Conservation (phyloP, 1,140 invertebrate genomes). For the Laupala kohalensis region DNA sequence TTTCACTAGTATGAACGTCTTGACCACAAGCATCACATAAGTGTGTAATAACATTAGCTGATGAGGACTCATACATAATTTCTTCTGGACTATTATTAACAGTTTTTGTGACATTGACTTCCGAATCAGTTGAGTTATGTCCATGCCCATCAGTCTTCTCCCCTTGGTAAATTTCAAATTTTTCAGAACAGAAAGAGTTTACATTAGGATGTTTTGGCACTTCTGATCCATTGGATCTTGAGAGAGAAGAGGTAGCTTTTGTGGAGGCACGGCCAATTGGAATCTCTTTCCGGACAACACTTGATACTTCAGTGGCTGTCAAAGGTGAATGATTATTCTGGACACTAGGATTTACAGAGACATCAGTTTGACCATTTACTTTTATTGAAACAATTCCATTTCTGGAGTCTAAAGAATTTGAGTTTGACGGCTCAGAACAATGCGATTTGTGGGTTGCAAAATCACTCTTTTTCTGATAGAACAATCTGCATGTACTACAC, state of each 20-base stretch:
- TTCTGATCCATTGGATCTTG: not conserved
- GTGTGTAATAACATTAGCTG: not conserved
- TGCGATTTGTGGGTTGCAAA: slow-evolving; percentile 1
- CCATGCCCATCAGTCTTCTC: not conserved
- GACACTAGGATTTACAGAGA: not conserved
- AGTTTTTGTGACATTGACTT: not conserved
- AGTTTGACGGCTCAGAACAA: not conserved
- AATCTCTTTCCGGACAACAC: not conserved
- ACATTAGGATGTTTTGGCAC: not conserved
- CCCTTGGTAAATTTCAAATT: not conserved
- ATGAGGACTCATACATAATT: too few species aligned
- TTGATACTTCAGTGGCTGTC: not conserved
- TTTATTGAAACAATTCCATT: not conserved
- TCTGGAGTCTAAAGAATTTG: not conserved
- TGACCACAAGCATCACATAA: not conserved
- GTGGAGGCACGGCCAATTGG: not conserved
- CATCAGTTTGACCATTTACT: not conserved
- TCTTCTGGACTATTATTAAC: not conserved
- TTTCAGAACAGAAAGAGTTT: not conserved
- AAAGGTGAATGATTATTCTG: not conserved
- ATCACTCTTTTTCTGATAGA: slow-evolving; percentile 1
- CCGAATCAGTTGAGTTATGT: not conserved
- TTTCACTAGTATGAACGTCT: not conserved
- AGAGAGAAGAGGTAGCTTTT: not conserved
- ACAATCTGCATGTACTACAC: slow-evolving; percentile 5